A percentile compares a stretch with the other conserved stretches of the same genome.
phyloP scores from a whole-genome alignment of 2,113 vertebrate genomes.

The Oceanites oceanicus region DNA sequence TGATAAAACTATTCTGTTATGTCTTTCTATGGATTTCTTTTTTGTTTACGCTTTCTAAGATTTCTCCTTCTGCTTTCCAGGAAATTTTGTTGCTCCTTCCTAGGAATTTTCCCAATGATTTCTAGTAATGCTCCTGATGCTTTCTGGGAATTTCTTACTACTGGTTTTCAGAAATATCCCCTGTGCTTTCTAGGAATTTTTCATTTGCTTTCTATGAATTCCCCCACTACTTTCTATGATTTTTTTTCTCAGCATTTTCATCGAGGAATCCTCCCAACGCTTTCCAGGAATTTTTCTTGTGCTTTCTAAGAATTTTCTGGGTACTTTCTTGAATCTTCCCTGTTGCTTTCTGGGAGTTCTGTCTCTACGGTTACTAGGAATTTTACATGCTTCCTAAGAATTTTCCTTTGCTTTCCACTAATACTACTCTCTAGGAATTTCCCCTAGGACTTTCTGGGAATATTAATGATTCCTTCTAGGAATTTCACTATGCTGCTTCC shows the following conservation, averaged over 20 bases:
- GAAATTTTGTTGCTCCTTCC: not conserved
- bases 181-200: not conserved
- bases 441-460: not conserved
- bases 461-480: not conserved
- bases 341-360: not conserved
- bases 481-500: not conserved
- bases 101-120: not conserved
- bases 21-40: not conserved
- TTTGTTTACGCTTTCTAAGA: not conserved
- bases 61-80: not conserved
- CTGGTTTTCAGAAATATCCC: not conserved
- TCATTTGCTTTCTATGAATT: not conserved
- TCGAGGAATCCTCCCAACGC: not conserved
- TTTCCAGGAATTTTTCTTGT: not conserved
- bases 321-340: not conserved
- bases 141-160: not conserved
- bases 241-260: not conserved
- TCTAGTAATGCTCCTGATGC: not conserved
- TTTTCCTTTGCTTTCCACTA: not conserved
- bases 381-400: not conserved
- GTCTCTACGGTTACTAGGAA: not conserved
- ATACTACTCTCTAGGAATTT: not conserved
- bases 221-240: not conserved
- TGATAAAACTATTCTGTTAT: not conserved
- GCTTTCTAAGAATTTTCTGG: not conserved